These are phyloP conservation scores for Globicephala melas DNA, from an alignment of 2,113 vertebrate species.

Conservation along the genomic window DNA sequence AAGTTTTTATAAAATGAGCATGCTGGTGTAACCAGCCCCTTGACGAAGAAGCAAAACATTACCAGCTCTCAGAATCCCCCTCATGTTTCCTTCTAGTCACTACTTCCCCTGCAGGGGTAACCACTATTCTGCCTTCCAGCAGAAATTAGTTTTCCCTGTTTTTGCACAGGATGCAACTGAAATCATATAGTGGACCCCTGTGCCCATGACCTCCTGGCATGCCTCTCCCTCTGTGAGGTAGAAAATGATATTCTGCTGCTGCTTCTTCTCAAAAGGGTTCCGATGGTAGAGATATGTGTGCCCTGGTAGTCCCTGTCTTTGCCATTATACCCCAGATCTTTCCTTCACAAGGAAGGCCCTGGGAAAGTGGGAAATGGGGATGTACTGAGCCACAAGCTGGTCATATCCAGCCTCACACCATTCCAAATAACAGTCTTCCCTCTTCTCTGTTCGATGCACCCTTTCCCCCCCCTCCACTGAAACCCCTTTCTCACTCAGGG, in stretches of 20 bases:
- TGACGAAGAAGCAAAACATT: not conserved
- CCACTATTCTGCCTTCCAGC: not conserved
- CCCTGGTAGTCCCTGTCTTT: not conserved
- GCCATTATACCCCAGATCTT: not conserved
- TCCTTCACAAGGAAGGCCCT: not conserved
- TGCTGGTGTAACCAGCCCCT: not conserved
- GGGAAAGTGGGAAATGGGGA: not conserved
- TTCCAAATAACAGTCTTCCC: not conserved
- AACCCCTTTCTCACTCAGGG: not conserved
- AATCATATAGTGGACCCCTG: not conserved
- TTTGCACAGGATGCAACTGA: not conserved
- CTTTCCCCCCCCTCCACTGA: not conserved
- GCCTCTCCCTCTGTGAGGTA: not conserved
- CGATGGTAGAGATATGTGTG: not conserved
- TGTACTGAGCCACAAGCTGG: not conserved
- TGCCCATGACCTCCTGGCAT: not conserved
- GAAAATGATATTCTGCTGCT: not conserved
- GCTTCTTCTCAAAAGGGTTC: not conserved
- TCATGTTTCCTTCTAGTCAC: not conserved
- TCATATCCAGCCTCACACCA: not conserved
- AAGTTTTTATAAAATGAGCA: not conserved
- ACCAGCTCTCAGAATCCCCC: not conserved
- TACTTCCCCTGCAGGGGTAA: not conserved
- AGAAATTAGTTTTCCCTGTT: not conserved
- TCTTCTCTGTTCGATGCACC: not conserved